These are phyloP conservation scores for Oryzias celebensis DNA, from an alignment of 2,113 vertebrate species.

Conservation along the genomic window DNA sequence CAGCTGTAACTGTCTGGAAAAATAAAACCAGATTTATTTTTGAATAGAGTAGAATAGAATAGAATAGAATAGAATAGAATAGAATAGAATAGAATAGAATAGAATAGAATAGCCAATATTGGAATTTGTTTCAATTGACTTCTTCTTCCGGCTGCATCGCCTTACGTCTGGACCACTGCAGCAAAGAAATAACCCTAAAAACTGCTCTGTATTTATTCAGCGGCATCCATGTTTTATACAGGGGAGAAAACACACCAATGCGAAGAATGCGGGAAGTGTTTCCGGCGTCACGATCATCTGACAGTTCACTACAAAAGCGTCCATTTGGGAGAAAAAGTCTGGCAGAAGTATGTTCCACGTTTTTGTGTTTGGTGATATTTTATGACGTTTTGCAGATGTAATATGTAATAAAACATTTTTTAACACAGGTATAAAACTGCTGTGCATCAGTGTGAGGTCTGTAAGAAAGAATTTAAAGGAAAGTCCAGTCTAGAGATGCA, in stretches of 20 bases:
- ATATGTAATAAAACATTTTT: not conserved
- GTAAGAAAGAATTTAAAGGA: conserved; percentile 98
- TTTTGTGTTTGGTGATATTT: not conserved
- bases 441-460: conserved; percentile 97
- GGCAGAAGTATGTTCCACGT: conserved; percentile 88
- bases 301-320: conserved; percentile 96
- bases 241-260: conserved; percentile 98
- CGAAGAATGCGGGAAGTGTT: conserved; percentile 98
- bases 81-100: no score
- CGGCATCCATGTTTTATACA: conserved; percentile 43
- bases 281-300: conserved; percentile 94
- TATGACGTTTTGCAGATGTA: no score
- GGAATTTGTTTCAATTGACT: no score
- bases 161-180: no score
- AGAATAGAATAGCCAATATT: no score
- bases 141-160: no score
- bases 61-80: no score
- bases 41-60: no score
- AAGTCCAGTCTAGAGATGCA: conserved; percentile 99
- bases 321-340: conserved; percentile 96
- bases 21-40: no score
- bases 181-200: no score
- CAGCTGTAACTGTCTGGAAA: no score
- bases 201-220: not conserved
- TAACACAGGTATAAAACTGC: conserved; percentile 91